Evolutionary conservation across 2,113 vertebrate genomes (phyloP), one percentile per base, ranked within the genome.

Genomic region (Coptodon bakossiorum): DNA sequence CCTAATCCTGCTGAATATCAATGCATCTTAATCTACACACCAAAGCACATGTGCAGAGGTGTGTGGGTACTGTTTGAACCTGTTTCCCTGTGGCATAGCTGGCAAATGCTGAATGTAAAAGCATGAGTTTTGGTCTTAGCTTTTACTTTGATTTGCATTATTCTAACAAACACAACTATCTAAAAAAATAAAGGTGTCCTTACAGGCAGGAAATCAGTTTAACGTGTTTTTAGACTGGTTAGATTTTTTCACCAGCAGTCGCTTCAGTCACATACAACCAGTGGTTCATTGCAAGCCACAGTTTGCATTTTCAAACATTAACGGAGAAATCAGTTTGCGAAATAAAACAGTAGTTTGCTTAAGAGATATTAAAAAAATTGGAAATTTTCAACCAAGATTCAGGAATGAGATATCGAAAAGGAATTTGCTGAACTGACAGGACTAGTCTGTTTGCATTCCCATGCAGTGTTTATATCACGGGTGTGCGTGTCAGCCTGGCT

Each of bases 371-470:
- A 0, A 24, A 40, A 22, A 24, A 68, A 22, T 1, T 22, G 5
- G 3, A 71, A 43, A 71, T 40, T 40, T 40, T 43, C n/a, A 45
- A 27, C 13, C 22, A 83, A 48, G 16, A 27, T 73, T 43, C 80
- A 31, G 52, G 88, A 86, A 85, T 50, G 84, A 87, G 27, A 63
- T 84, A 80, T 86, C 89, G 48, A 92, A 86, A 90, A 85, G 66
- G 86, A 87, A 82, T 94, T 89, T 92, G 82, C 84, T 90, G 66
- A 94, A 88, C 45, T 86, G 81, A 91, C 85, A 86, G 85, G 91
- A 82, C 76, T 17, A 83, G 82, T 45, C 94, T 96, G 95, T 97
- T 96, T 96, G 92, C 93, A 94, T 96, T 96, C 93, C 94, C 91
- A 90, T 91, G 83, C 86, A 81, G 81, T 95, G 94, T 95, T 96